Evolutionary conservation across 2,113 vertebrate genomes (phyloP), one percentile per base, ranked within the genome.

Genomic region (Misgurnus anguillicaudatus): DNA sequence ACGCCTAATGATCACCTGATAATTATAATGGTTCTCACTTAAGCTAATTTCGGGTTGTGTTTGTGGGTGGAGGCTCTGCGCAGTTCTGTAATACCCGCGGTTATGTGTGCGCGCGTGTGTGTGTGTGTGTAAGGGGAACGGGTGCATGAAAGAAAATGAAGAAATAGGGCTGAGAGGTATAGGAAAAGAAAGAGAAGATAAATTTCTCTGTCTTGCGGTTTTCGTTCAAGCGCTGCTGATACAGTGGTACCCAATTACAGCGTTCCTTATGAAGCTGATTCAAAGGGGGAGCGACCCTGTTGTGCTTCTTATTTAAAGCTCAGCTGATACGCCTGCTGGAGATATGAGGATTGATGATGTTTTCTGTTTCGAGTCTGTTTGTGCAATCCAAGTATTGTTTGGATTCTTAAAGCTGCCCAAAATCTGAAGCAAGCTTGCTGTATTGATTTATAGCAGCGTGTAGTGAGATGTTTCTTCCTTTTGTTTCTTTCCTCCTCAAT

Each of bases 1-100:
- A 77, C 17, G 53, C 39, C 39, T 84, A 80, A 85, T 84, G 71
- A 82, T 79, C 63, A 70, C 69, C 68, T 83, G 80, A 80, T 75
- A 80, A 75, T 86, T 82, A 84, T 57, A 68, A 80, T 81, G 77
- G 55, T 83, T 82, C 36, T 78, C 82, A 80, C 65, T 86, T 81
- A 85, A 80, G 71, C 67, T 85, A 83, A 85, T 83, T 85, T 83
- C 82, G 72, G 60, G 42, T 85, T 85, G 71, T 58, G 77, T 71
- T 58, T 67, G 75, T 42, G 73, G 57, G 71, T 75, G 69, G 41
- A 76, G 77, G 61, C 68, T 69, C 63, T 36, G 82, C 71, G 53
- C 47, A 62, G 67, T 60, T 77, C 77, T 48, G 41, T 17, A 24
- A 53, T 57, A 55, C 41, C 73, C 7, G 41, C 66, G 58, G 79